Percentiles rank a stretch among this genome's conserved stretches.
phyloP scores from a whole-genome alignment of 2,888 invertebrate species.

The Exephanes ischioxanthus region DNA sequence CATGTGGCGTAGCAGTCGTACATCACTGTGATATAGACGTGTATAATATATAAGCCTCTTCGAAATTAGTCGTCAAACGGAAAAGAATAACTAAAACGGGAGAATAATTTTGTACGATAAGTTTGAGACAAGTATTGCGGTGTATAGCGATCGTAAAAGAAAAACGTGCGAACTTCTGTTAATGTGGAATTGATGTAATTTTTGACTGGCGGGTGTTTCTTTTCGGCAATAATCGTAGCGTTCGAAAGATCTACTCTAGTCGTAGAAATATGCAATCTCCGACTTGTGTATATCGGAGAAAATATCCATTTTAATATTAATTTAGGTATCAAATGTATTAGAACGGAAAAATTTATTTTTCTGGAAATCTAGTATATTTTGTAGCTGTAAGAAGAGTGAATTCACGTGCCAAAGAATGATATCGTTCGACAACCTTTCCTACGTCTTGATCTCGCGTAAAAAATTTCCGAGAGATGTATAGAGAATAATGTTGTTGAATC shows the following conservation, averaged over 20 bases:
- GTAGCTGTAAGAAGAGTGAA: slow-evolving; percentile 77
- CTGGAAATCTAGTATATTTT: slow-evolving; percentile 66
- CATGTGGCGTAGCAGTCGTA: slow-evolving; percentile 69
- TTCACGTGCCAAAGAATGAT: slow-evolving; percentile 83
- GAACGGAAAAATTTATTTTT: slow-evolving; percentile 72
- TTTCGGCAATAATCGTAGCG: slow-evolving; percentile 37
- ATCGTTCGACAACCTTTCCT: slow-evolving; percentile 55
- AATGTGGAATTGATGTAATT: slow-evolving; percentile 64
- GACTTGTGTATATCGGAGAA: slow-evolving; percentile 26
- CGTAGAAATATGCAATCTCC: slow-evolving; percentile 52
- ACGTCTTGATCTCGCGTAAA: neutral
- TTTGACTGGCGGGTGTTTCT: slow-evolving; percentile 12
- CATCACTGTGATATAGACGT: slow-evolving; percentile 74
- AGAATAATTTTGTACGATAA: slow-evolving; percentile 51
- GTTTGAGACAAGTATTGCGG: slow-evolving; percentile 10
- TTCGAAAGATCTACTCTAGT: slow-evolving; percentile 24
- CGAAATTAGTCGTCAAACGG: slow-evolving; percentile 35
- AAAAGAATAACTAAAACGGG: slow-evolving; percentile 22
- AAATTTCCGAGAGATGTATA: slow-evolving; percentile 5
- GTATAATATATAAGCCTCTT: slow-evolving; percentile 65
- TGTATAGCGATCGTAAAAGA: slow-evolving; percentile 12
- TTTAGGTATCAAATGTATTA: slow-evolving; percentile 48
- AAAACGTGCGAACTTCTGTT: slow-evolving; percentile 26
- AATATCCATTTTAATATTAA: slow-evolving; percentile 47
- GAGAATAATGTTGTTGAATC: slow-evolving; percentile 37